Evolutionary conservation across 1,140 invertebrate species (phyloP).

Genomic region (Drosophila eugracilis): DNA sequence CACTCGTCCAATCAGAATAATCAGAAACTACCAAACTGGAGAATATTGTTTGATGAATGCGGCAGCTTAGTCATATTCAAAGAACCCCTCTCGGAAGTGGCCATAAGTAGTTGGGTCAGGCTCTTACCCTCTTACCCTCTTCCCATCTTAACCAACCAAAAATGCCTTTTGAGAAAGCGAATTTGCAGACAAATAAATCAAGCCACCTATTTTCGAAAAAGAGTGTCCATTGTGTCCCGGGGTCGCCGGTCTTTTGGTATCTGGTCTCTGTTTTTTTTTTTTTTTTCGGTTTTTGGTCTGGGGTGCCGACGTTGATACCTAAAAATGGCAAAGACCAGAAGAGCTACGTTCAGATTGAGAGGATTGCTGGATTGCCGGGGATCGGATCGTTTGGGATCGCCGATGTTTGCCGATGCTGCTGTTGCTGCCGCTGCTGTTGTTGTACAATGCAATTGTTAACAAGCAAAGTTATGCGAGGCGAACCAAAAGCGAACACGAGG

Average conservation of each 20-base stretch:
- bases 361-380: conserved; percentile 48
- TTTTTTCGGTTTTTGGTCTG: conserved; percentile 34
- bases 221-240: conserved; percentile 78
- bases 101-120: conserved; percentile 47
- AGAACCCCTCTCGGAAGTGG: conserved; percentile 39
- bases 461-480: conserved; percentile 81
- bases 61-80: conserved; percentile 47
- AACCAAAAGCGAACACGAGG: conserved; percentile 51
- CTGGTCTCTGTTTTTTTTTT: conserved; percentile 13
- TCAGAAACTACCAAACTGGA: conserved; percentile 23
- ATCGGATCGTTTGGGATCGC: conserved; percentile 17
- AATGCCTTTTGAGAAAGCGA: conserved; percentile 83
- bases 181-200: conserved; percentile 84
- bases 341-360: conserved; percentile 67
- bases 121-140: no score
- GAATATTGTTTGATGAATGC: conserved; percentile 41
- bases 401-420: conserved; percentile 27
- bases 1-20: conserved; percentile 13
- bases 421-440: conserved; percentile 46
- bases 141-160: no score
- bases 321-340: conserved; percentile 73
- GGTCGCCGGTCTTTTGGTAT: conserved; percentile 35
- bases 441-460: conserved; percentile 82
- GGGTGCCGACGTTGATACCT: conserved; percentile 75
- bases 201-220: conserved; percentile 77